Evolutionary conservation across 2,888 invertebrate genomes (phyloP), one percentile per base, ranked within the genome.

Genomic region (Andrena praecox): DNA sequence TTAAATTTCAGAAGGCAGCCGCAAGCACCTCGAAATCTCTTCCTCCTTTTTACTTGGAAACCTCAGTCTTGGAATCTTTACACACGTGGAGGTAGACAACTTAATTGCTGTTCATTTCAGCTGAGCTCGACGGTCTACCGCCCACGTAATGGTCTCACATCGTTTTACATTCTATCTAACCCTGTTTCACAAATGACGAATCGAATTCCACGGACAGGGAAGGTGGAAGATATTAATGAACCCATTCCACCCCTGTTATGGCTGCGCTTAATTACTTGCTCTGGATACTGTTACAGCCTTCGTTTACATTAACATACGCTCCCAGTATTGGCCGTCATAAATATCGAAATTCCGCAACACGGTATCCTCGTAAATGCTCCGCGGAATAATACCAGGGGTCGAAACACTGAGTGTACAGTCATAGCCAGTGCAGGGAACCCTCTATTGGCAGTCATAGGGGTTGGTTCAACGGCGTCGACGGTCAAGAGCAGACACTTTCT

Each of bases 401-500:
- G 48, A 10, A 50, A 31, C 24, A 33, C 8, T n/a, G 20, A 10
- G 6, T 50, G 29, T 59, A 48, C 31, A 62, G 7, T 16, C 16
- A 7, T 24, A 29, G 31, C n/a, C 48, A 24, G 42, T 67, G n/a
- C 67, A 29, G 64, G 24, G 60, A 52, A 68, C 52, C n/a, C 52
- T 66, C 35, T 66, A 74, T 67, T 52, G 48, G 48, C 29, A 66
- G 50, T 72, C 31, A 31, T 31, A 8, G 20, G 72, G 72, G 66
- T 29, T 35, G 56, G 50, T 24, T 42, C 24, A 16, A 73, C 16
- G n/a, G 24, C 35, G 50, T 24, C 29, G 70, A 60, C 69, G 64
- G 80, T 78, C 81, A 84, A 75, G 72, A 70, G 64, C 54, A 52
- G 50, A 7, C 56, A 71, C 54, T 84, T 77, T 71, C 56, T 74